Conservation (phyloP, 2,113 vertebrate genomes). For the Gambusia holbrooki region DNA sequence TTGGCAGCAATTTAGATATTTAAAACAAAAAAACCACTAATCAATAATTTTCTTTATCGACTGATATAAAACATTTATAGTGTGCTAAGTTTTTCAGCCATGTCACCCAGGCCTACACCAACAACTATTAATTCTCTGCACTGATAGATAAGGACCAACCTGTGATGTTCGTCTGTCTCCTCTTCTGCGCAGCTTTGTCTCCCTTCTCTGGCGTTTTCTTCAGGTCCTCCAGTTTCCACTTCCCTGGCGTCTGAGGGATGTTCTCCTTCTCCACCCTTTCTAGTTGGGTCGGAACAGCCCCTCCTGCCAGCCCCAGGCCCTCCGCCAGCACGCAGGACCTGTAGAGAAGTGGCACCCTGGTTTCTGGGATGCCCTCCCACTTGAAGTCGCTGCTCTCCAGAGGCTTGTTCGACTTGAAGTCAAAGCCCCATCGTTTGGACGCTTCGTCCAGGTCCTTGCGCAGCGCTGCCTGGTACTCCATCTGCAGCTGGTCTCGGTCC, state of each 20-base stretch:
- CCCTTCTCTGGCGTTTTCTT: conserved; percentile 51
- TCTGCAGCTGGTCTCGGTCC: conserved; percentile 84
- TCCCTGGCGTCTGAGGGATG: conserved; percentile 46
- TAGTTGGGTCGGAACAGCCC: not conserved
- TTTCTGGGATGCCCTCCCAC: conserved; percentile 84
- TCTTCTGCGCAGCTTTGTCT: conserved; percentile 70
- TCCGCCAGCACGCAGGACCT: conserved; percentile 25
- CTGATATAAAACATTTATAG: too few relatives aligned
- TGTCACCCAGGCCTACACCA: too few relatives aligned
- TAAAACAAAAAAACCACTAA: too few relatives aligned
- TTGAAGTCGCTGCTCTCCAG: conserved; percentile 81
- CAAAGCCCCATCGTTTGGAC: conserved; percentile 86
- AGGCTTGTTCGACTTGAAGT: conserved; percentile 86
- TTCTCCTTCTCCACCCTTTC: conserved; percentile 66
- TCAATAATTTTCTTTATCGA: too few relatives aligned
- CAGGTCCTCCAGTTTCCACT: conserved; percentile 25
- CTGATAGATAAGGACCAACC: conserved; percentile 69
- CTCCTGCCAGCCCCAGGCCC: conserved; percentile 5
- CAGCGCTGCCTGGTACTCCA: conserved; percentile 75
- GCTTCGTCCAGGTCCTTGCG: conserved; percentile 82
- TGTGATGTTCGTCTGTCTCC: conserved; percentile 90
- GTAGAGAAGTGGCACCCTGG: conserved; percentile 76
- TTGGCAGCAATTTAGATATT: too few relatives aligned
- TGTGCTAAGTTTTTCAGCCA: too few relatives aligned
- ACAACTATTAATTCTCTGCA: too few relatives aligned